Conservation (phyloP, 2,888 invertebrate genomes). For the Tinea pellionella region DNA sequence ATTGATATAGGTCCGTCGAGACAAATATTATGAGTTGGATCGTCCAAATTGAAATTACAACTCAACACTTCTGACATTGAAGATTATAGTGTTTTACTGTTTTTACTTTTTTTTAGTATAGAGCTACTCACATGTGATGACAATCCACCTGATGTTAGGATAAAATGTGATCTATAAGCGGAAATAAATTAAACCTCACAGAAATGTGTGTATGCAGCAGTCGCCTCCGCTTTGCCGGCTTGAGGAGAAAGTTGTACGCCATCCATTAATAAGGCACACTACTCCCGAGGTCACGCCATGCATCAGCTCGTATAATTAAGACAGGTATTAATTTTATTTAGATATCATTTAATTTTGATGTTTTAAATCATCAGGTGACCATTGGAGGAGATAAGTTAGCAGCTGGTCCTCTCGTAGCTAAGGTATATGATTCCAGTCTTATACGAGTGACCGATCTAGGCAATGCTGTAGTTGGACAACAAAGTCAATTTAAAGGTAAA, state of each 20-base stretch:
- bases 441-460: conserved; percentile 95
- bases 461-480: conserved; percentile 93
- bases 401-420: conserved; percentile 90
- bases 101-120: background rate
- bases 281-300: too few relatives aligned
- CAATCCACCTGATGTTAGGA: too few relatives aligned
- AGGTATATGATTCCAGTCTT: conserved; percentile 93
- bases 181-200: too few relatives aligned
- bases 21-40: background rate
- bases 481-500: conserved; percentile 94
- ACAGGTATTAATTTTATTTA: too few relatives aligned
- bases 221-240: too few relatives aligned
- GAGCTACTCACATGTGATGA: too few relatives aligned
- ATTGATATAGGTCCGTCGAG: conserved; percentile 11
- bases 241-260: too few relatives aligned
- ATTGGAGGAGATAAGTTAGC: conserved; percentile 91
- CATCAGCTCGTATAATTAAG: too few relatives aligned
- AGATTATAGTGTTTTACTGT: background rate
- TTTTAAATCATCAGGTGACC: conserved; percentile 47
- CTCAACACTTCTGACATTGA: conserved; percentile 6
- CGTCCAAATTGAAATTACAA: conserved; percentile 2
- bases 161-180: too few relatives aligned
- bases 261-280: too few relatives aligned
- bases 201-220: too few relatives aligned
- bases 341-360: background rate